Percentiles rank a stretch among this genome's conserved stretches.
Evolutionary conservation across 2,113 vertebrate genomes (phyloP).

Genomic region (Bambusicola thoracicus): DNA sequence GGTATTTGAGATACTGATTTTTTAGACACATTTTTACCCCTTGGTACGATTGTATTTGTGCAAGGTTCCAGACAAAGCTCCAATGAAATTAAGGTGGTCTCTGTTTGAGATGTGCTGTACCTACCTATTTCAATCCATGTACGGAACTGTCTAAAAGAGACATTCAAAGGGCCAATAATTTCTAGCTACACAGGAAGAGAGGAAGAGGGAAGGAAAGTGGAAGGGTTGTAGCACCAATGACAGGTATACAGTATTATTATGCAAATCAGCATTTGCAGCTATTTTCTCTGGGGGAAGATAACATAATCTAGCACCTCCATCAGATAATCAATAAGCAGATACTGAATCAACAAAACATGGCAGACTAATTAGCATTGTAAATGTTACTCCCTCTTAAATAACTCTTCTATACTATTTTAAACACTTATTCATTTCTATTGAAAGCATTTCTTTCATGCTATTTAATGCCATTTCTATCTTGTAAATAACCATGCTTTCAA

Average conservation of each 20-base stretch:
- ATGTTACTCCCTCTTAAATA: background rate
- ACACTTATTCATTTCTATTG: background rate
- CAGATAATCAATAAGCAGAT: background rate
- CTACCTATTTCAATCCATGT: background rate
- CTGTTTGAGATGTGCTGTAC: background rate
- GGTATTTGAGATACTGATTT: background rate
- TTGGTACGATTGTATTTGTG: background rate
- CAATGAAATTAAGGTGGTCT: background rate
- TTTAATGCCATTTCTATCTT: background rate
- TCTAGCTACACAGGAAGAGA: background rate
- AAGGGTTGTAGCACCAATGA: background rate
- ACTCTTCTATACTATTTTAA: background rate
- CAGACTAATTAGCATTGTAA: background rate
- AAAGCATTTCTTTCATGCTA: background rate
- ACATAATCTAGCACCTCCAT: no score
- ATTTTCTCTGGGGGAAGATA: background rate
- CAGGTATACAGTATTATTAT: background rate
- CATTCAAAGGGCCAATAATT: background rate
- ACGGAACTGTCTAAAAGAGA: background rate
- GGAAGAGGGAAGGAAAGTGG: background rate
- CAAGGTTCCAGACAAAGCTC: background rate
- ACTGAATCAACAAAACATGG: background rate
- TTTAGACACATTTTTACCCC: background rate
- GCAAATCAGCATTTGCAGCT: background rate
- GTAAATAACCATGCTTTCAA: background rate